Evolutionary conservation across 1,140 invertebrate species (phyloP).

Genomic region (Caerostris darwini): DNA sequence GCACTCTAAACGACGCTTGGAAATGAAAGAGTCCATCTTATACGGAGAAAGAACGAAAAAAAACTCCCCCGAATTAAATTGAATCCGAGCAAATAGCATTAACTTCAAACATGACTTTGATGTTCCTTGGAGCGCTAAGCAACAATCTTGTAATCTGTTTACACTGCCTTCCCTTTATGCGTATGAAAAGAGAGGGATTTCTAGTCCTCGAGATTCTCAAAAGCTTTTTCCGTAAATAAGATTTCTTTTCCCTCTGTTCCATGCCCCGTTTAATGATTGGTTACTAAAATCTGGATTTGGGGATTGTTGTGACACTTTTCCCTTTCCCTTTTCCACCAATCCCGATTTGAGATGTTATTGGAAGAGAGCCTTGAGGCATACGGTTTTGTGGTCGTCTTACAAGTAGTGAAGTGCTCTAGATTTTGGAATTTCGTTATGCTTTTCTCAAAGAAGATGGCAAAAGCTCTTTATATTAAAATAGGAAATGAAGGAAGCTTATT

Average conservation of each 20-base stretch:
- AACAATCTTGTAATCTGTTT: constrained; percentile 47
- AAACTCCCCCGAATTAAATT: background rate
- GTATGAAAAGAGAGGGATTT: background rate
- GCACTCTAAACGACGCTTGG: background rate
- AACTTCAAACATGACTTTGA: constrained; percentile 44
- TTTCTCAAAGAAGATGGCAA: background rate
- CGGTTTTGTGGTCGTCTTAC: background rate
- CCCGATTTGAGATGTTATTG: background rate
- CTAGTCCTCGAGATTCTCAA: background rate
- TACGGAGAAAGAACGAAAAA: background rate
- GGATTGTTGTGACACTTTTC: constrained; percentile 42
- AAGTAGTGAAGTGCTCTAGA: background rate
- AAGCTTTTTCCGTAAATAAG: constrained; percentile 30
- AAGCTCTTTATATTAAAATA: background rate
- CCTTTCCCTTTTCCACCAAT: background rate
- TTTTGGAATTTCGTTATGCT: background rate
- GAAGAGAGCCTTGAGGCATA: background rate
- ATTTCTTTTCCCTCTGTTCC: constrained; percentile 21
- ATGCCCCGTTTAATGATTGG: constrained; percentile 33
- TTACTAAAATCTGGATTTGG: constrained; percentile 23
- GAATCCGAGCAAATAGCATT: constrained; percentile 45
- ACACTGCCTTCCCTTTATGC: constrained; percentile 10
- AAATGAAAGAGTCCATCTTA: background rate
- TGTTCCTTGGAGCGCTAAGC: constrained; percentile 4
- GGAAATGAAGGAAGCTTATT: background rate